Evolutionary conservation across 2,888 invertebrate genomes (phyloP).

Genomic region (Agriotes lineatus): DNA sequence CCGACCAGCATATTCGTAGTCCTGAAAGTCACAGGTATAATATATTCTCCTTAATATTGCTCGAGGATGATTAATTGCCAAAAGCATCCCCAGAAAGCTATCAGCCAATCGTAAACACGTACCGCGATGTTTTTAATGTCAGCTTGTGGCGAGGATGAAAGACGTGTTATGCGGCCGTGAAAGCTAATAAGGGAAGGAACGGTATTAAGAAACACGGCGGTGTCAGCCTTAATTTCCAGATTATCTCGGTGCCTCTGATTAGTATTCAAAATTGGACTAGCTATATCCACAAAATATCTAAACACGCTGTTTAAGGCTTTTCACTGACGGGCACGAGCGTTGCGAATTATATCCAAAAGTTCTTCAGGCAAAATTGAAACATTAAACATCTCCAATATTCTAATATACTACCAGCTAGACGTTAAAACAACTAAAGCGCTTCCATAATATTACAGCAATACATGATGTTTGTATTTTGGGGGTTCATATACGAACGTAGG

Average conservation of each 20-base stretch:
- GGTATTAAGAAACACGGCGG: neutral
- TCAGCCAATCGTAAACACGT: constrained; percentile 11
- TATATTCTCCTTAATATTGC: constrained; percentile 14
- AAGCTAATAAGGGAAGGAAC: neutral
- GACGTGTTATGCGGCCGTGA: neutral
- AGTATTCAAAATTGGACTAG: neutral
- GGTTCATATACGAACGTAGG: no score
- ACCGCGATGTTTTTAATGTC: constrained; percentile 8
- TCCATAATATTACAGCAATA: no score
- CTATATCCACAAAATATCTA: no score
- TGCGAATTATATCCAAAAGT: no score
- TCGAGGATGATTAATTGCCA: constrained; percentile 5
- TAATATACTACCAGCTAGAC: no score
- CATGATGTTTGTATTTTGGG: no score
- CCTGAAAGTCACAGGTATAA: constrained; percentile 80
- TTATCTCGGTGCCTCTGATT: neutral
- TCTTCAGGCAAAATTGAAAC: no score
- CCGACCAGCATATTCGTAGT: constrained; percentile 82
- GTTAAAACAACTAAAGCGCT: no score
- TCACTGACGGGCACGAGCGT: no score
- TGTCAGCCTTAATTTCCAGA: neutral
- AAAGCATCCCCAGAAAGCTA: constrained; percentile 10
- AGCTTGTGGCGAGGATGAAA: neutral
- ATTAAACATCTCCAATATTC: no score
- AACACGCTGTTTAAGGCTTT: no score